Evolutionary conservation across 2,797 vertebrate species (phyloP).

Genomic region (Clarias laeviceps): DNA sequence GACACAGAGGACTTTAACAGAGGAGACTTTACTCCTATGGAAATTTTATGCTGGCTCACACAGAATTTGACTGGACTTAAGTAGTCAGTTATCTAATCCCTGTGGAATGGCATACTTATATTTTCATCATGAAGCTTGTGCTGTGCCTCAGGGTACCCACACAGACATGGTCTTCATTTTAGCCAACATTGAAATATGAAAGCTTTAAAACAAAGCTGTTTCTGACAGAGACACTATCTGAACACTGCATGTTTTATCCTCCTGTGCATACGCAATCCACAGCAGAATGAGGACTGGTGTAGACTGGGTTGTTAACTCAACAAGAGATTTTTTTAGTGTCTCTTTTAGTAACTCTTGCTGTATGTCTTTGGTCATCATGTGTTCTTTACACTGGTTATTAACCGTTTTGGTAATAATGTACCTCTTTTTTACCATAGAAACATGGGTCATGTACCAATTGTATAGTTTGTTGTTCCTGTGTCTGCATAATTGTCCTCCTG

Average conservation of each 20-base stretch:
- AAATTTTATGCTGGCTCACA: not conserved
- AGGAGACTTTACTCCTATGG: not conserved
- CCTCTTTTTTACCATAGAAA: not conserved
- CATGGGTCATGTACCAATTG: not conserved
- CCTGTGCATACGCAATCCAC: not conserved
- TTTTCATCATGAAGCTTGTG: not conserved
- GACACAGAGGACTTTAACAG: not conserved
- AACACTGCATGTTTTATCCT: not conserved
- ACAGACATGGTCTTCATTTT: not conserved
- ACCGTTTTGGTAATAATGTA: not conserved
- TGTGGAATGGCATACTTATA: not conserved
- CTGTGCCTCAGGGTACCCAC: not conserved
- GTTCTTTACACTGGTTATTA: not conserved
- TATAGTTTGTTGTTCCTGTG: not conserved
- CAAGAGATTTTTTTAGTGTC: not conserved
- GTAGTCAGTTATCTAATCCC: not conserved
- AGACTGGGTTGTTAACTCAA: not conserved
- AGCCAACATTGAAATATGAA: slow-evolving; percentile 14
- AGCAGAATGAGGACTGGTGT: not conserved
- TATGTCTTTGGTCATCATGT: not conserved
- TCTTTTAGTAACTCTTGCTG: not conserved
- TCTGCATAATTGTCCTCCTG: not conserved
- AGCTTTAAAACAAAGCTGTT: not conserved
- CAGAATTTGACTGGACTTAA: not conserved
- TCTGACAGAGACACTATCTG: not conserved